Evolutionary conservation across 2,113 vertebrate species (phyloP), one percentile per base, ranked within the genome.

Genomic region (Melanotaenia duboulayi): DNA sequence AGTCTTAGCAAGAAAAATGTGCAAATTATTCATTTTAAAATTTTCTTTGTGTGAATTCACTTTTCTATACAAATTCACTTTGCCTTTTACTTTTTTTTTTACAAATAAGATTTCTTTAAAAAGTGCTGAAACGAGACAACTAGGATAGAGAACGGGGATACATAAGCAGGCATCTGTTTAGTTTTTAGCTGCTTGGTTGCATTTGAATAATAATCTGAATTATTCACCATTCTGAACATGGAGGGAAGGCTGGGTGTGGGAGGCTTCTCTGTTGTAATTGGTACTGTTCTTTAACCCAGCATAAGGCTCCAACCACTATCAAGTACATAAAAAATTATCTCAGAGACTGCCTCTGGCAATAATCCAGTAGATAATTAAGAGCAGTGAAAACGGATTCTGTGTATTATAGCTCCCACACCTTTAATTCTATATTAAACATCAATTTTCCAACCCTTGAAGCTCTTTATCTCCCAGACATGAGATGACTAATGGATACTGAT

Each of bases 361-460:
- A 78, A 77, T 68, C 75, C 64, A 65, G 32, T 40, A 32, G 64
- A 76, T 84, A 76, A 86, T 84, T 84, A 78, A 78, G 44, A 70
- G 12, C 50, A 59, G 62, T 51, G 70, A 72, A 76, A 78, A 74
- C 48, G 32, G 69, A 82, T 83, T 82, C 42, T 22, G 17, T 82
- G 71, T 82, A 71, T 84, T 71, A 51, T 44, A 72, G 65, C 61
- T 74, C 70, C 51, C 25, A 63, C 73, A 68, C 66, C 61, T 75
- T 71, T 68, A 72, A 55, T 78, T 71, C 61, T 64, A 19, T 35
- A 49, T 67, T 28, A 70, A 70, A 82, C 64, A 77, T 54, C 2
- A 10, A 19, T 73, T 80, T 60, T 57, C 23, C 35, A 22, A 56
- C 28, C 64, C 44, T 24, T 44, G 22, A 32, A 46, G 13, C 44